Evolutionary conservation across 2,888 invertebrate genomes (phyloP).

Genomic region (Bombylius major): DNA sequence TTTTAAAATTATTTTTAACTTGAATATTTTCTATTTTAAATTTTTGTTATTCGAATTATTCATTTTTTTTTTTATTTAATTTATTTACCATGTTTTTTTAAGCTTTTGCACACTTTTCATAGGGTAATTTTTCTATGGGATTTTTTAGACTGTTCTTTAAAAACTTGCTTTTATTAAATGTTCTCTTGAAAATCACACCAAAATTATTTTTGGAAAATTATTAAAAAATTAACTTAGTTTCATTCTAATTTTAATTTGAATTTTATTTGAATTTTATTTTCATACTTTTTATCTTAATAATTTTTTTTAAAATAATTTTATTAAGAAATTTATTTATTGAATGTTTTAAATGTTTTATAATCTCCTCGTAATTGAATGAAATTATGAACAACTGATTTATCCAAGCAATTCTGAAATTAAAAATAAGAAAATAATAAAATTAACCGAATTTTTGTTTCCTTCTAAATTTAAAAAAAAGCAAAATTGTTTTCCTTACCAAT

Average conservation of each 20-base stretch:
- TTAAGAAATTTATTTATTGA: background rate
- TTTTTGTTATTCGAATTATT: no score
- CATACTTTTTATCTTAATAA: background rate
- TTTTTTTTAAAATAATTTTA: background rate
- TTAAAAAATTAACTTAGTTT: no score
- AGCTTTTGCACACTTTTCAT: no score
- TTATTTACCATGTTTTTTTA: background rate
- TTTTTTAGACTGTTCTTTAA: no score
- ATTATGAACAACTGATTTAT: conserved; percentile 75
- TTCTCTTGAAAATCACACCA: no score
- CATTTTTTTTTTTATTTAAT: background rate
- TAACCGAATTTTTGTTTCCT: background rate
- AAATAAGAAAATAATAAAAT: conserved; percentile 15
- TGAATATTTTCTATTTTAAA: no score
- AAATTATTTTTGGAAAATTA: no score
- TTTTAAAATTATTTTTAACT: no score
- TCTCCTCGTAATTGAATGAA: conserved; percentile 92
- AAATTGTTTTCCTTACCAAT: conserved; percentile 45
- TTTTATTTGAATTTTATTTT: no score
- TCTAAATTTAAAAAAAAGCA: background rate
- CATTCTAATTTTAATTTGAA: background rate
- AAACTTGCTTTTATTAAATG: no score
- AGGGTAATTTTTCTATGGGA: no score
- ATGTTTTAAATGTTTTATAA: conserved; percentile 71
- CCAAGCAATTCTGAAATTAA: conserved; percentile 69